Evolutionary conservation across 2,113 vertebrate species (phyloP).

Genomic region (Pitta sordida): DNA sequence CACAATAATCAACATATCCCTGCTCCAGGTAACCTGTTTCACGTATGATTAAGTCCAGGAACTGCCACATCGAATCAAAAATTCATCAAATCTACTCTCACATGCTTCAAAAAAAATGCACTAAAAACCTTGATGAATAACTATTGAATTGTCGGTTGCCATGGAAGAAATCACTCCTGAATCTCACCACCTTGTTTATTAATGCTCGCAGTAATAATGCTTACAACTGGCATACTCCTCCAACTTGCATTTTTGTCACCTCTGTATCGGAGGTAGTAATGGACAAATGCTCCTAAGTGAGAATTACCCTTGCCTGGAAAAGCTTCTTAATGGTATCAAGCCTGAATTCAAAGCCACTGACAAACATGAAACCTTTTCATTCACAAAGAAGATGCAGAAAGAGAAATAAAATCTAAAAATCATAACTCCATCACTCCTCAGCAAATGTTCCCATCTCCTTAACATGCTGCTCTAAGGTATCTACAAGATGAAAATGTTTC

Average conservation of each 20-base stretch:
- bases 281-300: not conserved
- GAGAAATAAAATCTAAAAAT: not conserved
- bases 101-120: not conserved
- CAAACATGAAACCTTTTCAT: not conserved
- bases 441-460: not conserved
- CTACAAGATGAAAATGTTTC: not conserved
- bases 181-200: not conserved
- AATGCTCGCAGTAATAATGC: not conserved
- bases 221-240: not conserved
- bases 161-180: not conserved
- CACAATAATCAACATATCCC: not conserved
- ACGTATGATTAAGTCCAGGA: not conserved
- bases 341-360: not conserved
- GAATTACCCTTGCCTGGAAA: not conserved
- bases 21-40: not conserved
- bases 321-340: not conserved
- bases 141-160: not conserved
- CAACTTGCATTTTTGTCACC: not conserved
- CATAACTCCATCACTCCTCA: not conserved
- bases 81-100: not conserved
- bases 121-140: not conserved
- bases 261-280: not conserved
- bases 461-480: not conserved
- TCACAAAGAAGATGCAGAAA: not conserved
- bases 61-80: not conserved